Evolutionary conservation across 2,113 vertebrate species (phyloP).

Genomic region (Pituophis catenifer): DNA sequence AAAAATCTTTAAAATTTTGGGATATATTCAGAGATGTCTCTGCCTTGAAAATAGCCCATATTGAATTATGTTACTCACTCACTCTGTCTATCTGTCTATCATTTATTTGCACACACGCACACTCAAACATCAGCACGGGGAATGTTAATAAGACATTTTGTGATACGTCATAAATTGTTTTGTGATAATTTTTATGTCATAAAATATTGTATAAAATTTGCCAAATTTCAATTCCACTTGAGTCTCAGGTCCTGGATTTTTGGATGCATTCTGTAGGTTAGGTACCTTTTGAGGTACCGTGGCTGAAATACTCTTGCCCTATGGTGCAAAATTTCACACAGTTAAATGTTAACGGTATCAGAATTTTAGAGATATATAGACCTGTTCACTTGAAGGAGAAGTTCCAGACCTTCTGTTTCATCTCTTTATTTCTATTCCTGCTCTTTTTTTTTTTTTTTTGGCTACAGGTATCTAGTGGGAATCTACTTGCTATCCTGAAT

Average conservation of each 20-base stretch:
- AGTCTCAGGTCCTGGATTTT: not conserved
- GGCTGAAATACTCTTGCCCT: not conserved
- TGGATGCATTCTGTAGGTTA: not conserved
- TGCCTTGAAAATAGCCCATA: no score
- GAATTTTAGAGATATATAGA: not conserved
- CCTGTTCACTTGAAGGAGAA: no score
- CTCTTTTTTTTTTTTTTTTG: not conserved
- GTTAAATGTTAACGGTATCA: not conserved
- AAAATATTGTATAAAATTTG: not conserved
- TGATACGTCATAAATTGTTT: not conserved
- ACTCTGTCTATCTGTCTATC: not conserved
- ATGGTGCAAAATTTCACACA: not conserved
- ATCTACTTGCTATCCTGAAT: constrained; percentile 84
- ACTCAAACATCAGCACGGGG: not conserved
- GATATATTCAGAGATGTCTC: no score
- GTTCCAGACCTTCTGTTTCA: not conserved
- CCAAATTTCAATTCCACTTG: not conserved
- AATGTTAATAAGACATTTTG: not conserved
- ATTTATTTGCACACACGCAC: no score
- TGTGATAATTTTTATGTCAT: not conserved
- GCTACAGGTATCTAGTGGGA: constrained; percentile 85
- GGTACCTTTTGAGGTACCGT: not conserved
- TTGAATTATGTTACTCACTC: no score
- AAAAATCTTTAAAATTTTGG: no score
- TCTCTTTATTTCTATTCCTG: not conserved